Percentiles rank a stretch among this genome's conserved stretches.
Evolutionary conservation across 2,113 vertebrate genomes (phyloP).

Genomic region (Sylvicapra grimmia): DNA sequence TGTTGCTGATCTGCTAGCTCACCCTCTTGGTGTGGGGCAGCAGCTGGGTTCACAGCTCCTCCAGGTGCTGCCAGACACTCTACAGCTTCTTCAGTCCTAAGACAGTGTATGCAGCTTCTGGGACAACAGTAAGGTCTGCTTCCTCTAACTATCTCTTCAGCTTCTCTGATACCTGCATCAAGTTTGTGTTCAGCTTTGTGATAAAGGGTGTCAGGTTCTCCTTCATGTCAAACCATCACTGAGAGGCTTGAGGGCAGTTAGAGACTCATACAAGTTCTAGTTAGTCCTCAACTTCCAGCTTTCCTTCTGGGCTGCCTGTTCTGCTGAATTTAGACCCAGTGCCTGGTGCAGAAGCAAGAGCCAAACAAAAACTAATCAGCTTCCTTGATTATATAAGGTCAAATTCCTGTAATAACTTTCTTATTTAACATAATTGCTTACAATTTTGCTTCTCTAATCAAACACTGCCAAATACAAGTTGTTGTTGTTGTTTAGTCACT

Average conservation of each 20-base stretch:
- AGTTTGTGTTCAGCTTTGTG: not conserved
- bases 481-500: not conserved
- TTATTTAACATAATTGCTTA: conserved; percentile 19
- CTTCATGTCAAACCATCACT: not conserved
- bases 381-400: conserved; percentile 2
- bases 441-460: conserved; percentile 35
- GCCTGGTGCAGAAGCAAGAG: not conserved
- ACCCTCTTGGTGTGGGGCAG: not conserved
- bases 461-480: not conserved
- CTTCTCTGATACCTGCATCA: not conserved
- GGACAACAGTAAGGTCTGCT: not conserved
- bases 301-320: not conserved
- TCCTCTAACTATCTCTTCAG: not conserved
- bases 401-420: not conserved
- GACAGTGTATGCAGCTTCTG: not conserved
- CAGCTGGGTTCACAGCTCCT: not conserved
- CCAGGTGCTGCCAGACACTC: not conserved
- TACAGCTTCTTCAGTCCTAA: not conserved
- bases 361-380: not conserved
- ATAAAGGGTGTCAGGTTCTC: not conserved
- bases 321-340: not conserved
- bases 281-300: not conserved
- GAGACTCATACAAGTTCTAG: not conserved
- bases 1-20: not conserved
- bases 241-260: not conserved